phyloP scores from a whole-genome alignment of 2,888 invertebrate species.

The Lampropteryx suffumata region DNA sequence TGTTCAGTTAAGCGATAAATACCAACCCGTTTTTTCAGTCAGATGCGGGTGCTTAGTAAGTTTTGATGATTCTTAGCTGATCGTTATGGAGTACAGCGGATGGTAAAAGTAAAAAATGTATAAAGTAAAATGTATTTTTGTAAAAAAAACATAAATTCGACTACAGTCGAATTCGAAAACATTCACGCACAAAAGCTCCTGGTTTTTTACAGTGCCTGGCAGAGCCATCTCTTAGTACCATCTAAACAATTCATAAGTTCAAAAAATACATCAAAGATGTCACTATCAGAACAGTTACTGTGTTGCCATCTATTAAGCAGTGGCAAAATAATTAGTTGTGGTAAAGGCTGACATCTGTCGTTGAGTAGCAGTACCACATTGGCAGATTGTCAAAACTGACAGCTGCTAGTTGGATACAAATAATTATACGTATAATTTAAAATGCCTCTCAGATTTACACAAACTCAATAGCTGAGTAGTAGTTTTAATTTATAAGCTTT shows the following conservation, averaged over 20 bases:
- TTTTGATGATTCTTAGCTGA: too few relatives aligned
- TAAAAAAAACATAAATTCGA: too few relatives aligned
- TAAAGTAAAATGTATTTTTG: too few relatives aligned
- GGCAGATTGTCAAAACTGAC: constrained; percentile 30
- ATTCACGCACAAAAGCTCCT: too few relatives aligned
- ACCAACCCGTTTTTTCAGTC: too few relatives aligned
- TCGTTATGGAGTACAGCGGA: too few relatives aligned
- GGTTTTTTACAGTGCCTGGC: not conserved
- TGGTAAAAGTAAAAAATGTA: too few relatives aligned
- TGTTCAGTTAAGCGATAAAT: too few relatives aligned
- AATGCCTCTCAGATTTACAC: not conserved
- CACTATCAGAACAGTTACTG: not conserved
- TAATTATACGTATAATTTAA: not conserved
- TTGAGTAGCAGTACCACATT: constrained; percentile 20
- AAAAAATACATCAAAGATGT: not conserved
- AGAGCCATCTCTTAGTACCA: not conserved
- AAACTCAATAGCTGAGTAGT: accelerated
- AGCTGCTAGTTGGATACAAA: not conserved
- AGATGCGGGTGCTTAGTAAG: too few relatives aligned
- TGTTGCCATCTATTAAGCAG: constrained; percentile 42
- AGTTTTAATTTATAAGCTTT: constrained; percentile 3
- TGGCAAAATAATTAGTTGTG: constrained; percentile 30
- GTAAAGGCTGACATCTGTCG: constrained; percentile 15
- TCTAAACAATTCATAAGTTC: too few relatives aligned
- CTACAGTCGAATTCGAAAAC: too few relatives aligned